Evolutionary conservation across 2,797 vertebrate species (phyloP).

Genomic region (Acanthiza pusilla): DNA sequence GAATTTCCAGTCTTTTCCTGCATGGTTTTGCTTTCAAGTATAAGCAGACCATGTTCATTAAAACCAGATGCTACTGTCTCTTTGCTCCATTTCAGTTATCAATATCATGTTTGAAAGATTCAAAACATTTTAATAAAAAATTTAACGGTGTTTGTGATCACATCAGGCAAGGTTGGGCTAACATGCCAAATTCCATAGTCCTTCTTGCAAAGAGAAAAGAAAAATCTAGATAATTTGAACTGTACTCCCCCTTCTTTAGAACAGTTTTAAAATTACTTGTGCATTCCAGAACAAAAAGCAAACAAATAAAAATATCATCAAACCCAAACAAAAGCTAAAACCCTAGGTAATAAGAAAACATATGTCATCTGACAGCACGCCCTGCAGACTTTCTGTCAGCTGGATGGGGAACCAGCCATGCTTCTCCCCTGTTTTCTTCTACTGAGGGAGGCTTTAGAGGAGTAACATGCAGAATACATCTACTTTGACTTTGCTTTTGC

Average conservation of each 20-base stretch:
- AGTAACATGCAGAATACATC: not conserved
- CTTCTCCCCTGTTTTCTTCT: not conserved
- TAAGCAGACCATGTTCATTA: conserved; percentile 71
- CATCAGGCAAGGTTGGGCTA: conserved; percentile 30
- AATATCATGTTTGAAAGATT: conserved; percentile 71
- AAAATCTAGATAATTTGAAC: conserved; percentile 35
- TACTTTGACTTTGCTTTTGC: not conserved
- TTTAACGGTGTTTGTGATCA: conserved; percentile 47
- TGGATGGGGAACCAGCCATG: not conserved
- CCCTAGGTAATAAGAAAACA: conserved; percentile 42
- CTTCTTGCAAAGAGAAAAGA: conserved; percentile 46
- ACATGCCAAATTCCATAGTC: conserved; percentile 51
- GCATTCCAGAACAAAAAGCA: conserved; percentile 42
- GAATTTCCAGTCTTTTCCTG: conserved; percentile 72
- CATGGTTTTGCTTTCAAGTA: conserved; percentile 67
- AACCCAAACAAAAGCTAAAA: conserved; percentile 33
- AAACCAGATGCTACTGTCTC: conserved; percentile 74
- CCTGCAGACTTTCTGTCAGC: not conserved
- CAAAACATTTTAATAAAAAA: conserved; percentile 72
- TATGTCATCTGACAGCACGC: not conserved
- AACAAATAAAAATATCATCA: conserved; percentile 19
- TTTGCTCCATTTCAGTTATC: conserved; percentile 71
- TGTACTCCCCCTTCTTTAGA: conserved; percentile 10
- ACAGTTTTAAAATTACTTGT: conserved; percentile 29
- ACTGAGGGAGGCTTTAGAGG: not conserved